Conservation (phyloP, 2,113 vertebrate species). For the Corythornis vintsioides region DNA sequence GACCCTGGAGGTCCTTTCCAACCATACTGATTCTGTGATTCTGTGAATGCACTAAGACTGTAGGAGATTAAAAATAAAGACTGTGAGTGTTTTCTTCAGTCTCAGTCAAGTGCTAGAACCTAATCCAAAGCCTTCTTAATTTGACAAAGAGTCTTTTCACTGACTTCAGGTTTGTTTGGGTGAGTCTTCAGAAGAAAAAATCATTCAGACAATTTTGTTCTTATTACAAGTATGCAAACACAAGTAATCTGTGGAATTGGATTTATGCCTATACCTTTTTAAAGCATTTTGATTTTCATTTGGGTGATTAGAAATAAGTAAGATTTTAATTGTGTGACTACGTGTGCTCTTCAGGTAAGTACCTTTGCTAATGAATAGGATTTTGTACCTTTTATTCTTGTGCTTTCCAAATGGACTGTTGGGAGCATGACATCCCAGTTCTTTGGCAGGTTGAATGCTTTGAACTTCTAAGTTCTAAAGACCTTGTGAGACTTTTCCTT, state of each 20-base stretch:
- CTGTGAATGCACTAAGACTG: background rate
- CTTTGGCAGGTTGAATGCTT: background rate
- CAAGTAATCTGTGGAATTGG: background rate
- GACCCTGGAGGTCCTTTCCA: no score
- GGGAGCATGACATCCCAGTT: background rate
- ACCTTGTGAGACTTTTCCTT: background rate
- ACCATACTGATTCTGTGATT: no score
- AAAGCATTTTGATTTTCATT: background rate
- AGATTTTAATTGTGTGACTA: background rate
- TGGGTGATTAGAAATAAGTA: background rate
- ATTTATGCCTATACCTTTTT: background rate
- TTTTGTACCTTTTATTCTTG: background rate
- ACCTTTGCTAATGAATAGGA: background rate
- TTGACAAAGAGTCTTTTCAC: background rate
- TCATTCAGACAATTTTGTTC: background rate
- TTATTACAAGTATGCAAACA: background rate
- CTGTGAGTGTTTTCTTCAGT: background rate
- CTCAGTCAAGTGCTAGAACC: background rate
- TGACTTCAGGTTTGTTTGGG: background rate
- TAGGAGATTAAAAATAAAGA: background rate
- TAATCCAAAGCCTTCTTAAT: background rate
- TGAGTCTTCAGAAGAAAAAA: background rate
- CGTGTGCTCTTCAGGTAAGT: background rate
- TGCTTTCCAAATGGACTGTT: background rate
- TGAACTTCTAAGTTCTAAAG: background rate